These are phyloP conservation scores for Ptilodon capucinus DNA, from an alignment of 2,888 invertebrate species.

Conservation along the genomic window DNA sequence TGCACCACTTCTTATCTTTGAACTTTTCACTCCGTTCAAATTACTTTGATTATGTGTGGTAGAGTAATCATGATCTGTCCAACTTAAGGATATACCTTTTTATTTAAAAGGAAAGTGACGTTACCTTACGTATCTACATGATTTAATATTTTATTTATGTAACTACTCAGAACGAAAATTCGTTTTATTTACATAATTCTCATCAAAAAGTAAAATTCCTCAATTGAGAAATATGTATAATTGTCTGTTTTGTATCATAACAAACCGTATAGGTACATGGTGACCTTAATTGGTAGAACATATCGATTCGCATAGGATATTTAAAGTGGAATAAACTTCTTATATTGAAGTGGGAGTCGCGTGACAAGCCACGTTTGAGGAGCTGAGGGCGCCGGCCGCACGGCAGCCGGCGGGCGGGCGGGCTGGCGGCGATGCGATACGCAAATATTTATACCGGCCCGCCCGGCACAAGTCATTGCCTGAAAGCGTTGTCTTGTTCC, in stretches of 20 bases:
- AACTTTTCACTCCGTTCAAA: constrained; percentile 48
- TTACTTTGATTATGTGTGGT: constrained; percentile 26
- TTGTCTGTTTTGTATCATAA: too few species aligned
- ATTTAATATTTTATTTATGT: background rate
- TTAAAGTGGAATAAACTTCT: constrained; percentile 68
- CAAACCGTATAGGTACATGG: too few species aligned
- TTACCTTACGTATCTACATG: too few species aligned
- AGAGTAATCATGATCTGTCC: constrained; percentile 19
- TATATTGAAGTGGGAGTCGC: constrained; percentile 54
- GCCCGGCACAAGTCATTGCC: constrained; percentile 64
- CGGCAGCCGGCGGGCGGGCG: constrained; percentile 32
- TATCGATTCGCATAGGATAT: constrained; percentile 57
- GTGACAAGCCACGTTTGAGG: constrained; percentile 56
- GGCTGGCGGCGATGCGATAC: constrained; percentile 55
- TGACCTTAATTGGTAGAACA: constrained; percentile 47
- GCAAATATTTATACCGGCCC: constrained; percentile 71
- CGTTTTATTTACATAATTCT: too few species aligned
- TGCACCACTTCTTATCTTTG: constrained; percentile 60
- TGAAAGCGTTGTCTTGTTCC: constrained; percentile 78
- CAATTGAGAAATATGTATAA: too few species aligned
- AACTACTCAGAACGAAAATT: too few species aligned
- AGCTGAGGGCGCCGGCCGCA: constrained; percentile 37
- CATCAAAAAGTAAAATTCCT: too few species aligned
- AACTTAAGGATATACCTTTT: too few species aligned
- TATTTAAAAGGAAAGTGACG: too few species aligned